These are phyloP conservation scores for Drosophila incognita DNA, from an alignment of 2,888 invertebrate genomes.

Conservation along the genomic window DNA sequence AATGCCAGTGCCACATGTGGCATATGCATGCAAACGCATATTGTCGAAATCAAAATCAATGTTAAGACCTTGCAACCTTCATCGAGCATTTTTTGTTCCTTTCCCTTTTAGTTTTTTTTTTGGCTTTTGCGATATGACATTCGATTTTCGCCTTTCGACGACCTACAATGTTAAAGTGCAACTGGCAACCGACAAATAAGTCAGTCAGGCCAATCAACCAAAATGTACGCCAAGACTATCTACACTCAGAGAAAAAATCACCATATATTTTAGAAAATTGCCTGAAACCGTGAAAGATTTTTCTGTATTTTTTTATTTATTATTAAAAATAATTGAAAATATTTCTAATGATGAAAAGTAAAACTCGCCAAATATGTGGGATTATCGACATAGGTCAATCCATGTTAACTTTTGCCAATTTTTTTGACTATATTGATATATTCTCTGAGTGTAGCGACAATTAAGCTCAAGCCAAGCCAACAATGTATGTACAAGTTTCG, in stretches of 20 bases:
- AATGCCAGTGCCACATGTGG: constrained; percentile 41
- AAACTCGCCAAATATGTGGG: not conserved
- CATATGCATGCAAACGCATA: constrained; percentile 5
- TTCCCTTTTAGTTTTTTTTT: constrained; percentile 3
- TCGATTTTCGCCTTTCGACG: constrained; percentile 44
- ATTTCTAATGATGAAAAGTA: not conserved
- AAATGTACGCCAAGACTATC: constrained; percentile 68
- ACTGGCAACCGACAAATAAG: constrained; percentile 40
- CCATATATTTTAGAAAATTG: not conserved
- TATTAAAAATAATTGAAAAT: not conserved
- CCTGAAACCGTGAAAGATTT: too few relatives aligned
- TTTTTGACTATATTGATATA: not conserved
- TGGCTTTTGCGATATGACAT: constrained; percentile 47
- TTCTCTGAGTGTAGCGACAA: constrained; percentile 59
- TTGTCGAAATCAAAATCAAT: constrained; percentile 68
- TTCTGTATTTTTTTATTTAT: too few relatives aligned
- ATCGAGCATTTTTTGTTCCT: constrained; percentile 16
- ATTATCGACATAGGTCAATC: too few relatives aligned
- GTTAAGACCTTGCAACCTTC: constrained; percentile 66
- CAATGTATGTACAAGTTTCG: not conserved
- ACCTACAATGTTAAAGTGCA: constrained; percentile 58
- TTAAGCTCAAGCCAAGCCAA: constrained; percentile 62
- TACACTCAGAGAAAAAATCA: not conserved
- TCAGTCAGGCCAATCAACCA: constrained; percentile 53
- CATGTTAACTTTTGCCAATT: not conserved